phyloP scores from a whole-genome alignment of 2,113 vertebrate species.

The Mugil cephalus region DNA sequence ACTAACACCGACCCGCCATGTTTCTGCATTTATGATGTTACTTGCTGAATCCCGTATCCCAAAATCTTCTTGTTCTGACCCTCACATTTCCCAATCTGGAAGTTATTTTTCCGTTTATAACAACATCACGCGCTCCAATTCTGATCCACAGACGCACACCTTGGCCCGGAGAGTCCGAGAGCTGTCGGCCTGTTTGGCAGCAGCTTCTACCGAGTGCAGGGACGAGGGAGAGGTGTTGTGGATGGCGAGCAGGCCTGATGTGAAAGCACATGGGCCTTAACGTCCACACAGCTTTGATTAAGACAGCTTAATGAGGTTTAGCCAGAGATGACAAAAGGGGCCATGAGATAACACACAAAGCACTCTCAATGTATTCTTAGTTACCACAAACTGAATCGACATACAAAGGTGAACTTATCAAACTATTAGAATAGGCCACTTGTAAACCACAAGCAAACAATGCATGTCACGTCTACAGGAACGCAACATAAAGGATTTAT shows the following conservation, averaged over 20 bases:
- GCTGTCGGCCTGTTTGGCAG: constrained; percentile 17
- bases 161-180: constrained; percentile 16
- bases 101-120: too few species aligned
- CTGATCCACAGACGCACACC: constrained; percentile 8
- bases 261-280: constrained; percentile 42
- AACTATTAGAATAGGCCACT: not conserved
- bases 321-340: constrained; percentile 34
- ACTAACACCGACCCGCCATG: too few species aligned
- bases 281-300: constrained; percentile 69
- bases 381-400: not conserved
- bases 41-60: too few species aligned
- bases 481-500: not conserved
- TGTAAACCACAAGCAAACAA: constrained; percentile 3
- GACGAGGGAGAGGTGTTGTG: constrained; percentile 23
- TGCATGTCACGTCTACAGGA: not conserved
- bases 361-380: not conserved
- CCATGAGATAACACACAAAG: constrained; percentile 30
- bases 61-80: too few species aligned
- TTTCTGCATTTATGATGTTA: too few species aligned
- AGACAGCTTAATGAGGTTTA: constrained; percentile 72
- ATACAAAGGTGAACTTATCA: constrained; percentile 11
- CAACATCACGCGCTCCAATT: too few species aligned
- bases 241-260: constrained; percentile 33
- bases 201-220: constrained; percentile 9
- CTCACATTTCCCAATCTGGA: too few species aligned